A percentile compares a stretch with the other conserved stretches of the same genome.
Conservation (phyloP, 2,888 invertebrate genomes). For the Pseudococcus jackbeardsleyi region DNA sequence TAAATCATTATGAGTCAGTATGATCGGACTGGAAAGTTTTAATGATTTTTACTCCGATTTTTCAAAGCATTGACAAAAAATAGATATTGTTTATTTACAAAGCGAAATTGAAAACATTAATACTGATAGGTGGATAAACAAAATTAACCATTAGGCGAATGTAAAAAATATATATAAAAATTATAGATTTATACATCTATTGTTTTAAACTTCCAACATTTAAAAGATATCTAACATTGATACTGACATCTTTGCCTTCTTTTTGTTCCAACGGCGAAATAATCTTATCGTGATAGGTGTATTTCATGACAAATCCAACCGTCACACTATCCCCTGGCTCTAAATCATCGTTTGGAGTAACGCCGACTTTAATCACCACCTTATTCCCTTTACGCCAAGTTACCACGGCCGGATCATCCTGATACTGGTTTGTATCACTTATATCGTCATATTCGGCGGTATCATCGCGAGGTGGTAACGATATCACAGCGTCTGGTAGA, state of each 20-base stretch:
- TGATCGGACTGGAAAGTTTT: too few relatives aligned
- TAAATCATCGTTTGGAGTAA: conserved; percentile 73
- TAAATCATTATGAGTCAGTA: too few relatives aligned
- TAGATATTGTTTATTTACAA: too few relatives aligned
- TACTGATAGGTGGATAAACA: too few relatives aligned
- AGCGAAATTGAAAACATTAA: too few relatives aligned
- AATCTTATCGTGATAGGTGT: conserved; percentile 85
- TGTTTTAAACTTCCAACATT: conserved; percentile 30
- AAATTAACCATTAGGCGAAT: too few relatives aligned
- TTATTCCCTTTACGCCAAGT: conserved; percentile 94
- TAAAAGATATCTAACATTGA: conserved; percentile 56
- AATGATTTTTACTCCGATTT: too few relatives aligned
- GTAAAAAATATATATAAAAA: too few relatives aligned
- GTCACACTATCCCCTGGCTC: conserved; percentile 72
- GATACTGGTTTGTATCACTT: conserved; percentile 78
- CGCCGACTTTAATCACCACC: conserved; percentile 79
- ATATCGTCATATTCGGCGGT: conserved; percentile 91
- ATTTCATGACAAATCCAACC: conserved; percentile 68
- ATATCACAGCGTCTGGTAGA: too few relatives aligned
- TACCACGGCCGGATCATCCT: conserved; percentile 86
- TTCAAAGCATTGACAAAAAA: too few relatives aligned
- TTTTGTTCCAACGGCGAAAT: conserved; percentile 63
- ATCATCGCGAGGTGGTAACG: too few relatives aligned
- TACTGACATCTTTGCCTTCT: conserved; percentile 60
- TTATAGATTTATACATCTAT: background rate